Base-by-base conservation (phyloP, 1,140 invertebrate genomes). In the Microvelia longipes region DNA sequence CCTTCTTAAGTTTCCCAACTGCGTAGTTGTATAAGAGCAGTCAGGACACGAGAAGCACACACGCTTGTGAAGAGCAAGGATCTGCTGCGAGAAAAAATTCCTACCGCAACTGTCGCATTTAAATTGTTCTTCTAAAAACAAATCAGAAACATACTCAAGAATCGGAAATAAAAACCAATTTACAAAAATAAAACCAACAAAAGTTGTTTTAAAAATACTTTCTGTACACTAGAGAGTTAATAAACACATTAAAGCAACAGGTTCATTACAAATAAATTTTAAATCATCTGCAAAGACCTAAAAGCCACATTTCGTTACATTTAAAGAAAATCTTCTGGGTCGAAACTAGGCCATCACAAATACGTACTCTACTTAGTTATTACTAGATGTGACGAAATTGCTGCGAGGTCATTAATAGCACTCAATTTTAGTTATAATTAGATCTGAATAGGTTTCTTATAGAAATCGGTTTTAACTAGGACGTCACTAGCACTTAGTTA, bases 1-100 rank as follows among this genome's bases (percentile, higher is more conserved):
- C 28, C 67, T 60, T 28, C 26, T 68, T 68, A 68, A 68, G 26
- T 28, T 68, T 60, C 24, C 24, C 13, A n/a, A 28, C 26, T 68
- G 67, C 2, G 14, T 68, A 35, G n/a, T 28, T 68, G 15, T 50
- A 19, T 50, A 50, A 19, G 5, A 5, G 35, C 35, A 50, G 5
- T 50, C 35, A 11, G 35, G 35, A 19, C 35, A 50, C 19, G 35
- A 50, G 19, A 50, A 50, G 19, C 35, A 50, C 5, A 50, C 5
- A 19, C 35, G 35, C 35, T 50, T 50, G 19, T 50, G 35, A 19
- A 50, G 35, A 11, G 5, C 19, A 11, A 50, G 19, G 5, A 50
- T 50, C 19, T 50, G 5, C 35, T 11, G 19, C 5, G 35, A 50
- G 35, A 50, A 50, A 50, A 50, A 50, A 50, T 19, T 5, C 5